Percentiles rank a stretch among this genome's conserved stretches.
Conservation (phyloP, 1,140 invertebrate genomes). For the Saccostrea glomerata region DNA sequence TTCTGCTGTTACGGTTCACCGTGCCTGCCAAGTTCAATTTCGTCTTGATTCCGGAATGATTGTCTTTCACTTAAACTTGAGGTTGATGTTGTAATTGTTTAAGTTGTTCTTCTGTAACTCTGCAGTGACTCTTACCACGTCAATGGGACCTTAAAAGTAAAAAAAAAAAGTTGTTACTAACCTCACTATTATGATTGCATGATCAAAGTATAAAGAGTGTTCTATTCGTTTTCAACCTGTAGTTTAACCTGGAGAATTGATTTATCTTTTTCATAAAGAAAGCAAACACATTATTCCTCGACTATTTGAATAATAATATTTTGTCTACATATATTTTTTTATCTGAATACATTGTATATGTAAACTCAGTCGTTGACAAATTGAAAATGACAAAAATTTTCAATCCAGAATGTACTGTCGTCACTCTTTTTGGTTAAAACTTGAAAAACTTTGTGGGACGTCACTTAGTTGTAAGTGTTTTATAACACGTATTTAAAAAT, state of each 20-base stretch:
- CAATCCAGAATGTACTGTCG: no score
- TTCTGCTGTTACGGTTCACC: neutral
- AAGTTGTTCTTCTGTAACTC: neutral
- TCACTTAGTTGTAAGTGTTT: neutral
- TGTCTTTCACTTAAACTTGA: neutral
- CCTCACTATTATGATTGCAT: neutral
- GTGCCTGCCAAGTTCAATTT: conserved; percentile 33
- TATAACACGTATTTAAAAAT: neutral
- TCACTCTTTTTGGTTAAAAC: no score
- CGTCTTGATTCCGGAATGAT: conserved; percentile 14
- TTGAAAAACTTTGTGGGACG: neutral
- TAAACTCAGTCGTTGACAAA: no score
- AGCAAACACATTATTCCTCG: no score
- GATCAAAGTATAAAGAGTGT: neutral
- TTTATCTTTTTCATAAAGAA: no score
- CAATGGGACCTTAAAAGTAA: neutral
- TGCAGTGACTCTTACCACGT: neutral
- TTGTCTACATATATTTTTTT: no score
- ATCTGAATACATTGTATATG: no score
- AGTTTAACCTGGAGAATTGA: no score
- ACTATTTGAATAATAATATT: neutral
- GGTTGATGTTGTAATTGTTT: neutral
- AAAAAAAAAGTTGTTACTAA: neutral
- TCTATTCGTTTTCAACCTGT: no score
- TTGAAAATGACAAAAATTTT: no score